phyloP scores from a whole-genome alignment of 2,797 vertebrate genomes.

The Pseudocheirus occidentalis region DNA sequence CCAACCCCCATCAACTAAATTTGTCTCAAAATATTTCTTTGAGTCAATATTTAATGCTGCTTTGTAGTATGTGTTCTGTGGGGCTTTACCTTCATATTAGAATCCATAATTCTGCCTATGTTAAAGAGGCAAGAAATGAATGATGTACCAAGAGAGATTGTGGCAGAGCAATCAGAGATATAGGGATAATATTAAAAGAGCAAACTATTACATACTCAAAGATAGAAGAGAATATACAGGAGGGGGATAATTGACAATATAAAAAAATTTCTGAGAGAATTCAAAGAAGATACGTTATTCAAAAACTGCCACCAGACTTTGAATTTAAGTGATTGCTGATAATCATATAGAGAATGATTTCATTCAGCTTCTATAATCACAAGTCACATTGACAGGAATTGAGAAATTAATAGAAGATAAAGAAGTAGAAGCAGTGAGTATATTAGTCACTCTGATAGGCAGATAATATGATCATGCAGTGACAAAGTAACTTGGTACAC shows the following conservation, averaged over 20 bases:
- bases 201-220: neutral
- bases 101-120: neutral
- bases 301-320: neutral
- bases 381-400: neutral
- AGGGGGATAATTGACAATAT: neutral
- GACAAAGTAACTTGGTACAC: neutral
- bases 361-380: neutral
- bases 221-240: neutral
- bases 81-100: neutral
- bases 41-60: neutral
- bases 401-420: neutral
- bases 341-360: neutral
- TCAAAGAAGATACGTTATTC: neutral
- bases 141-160: neutral
- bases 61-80: neutral
- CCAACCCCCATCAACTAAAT: neutral
- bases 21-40: neutral
- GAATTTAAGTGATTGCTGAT: neutral
- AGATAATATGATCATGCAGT: neutral
- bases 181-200: neutral
- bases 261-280: neutral
- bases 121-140: neutral
- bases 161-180: neutral
- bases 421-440: neutral
- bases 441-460: neutral